Percentiles rank a stretch among this genome's conserved stretches.
Conservation (phyloP, 2,113 vertebrate species). For the Salvelinus sp. region DNA sequence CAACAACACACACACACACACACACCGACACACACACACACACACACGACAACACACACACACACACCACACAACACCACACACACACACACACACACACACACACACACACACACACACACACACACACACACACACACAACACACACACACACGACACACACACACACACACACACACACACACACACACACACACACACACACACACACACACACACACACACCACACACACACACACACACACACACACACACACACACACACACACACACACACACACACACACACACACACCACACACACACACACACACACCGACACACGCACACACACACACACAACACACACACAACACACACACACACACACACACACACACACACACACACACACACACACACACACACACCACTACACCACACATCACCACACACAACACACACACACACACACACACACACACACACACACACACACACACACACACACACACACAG, state of each 20-base stretch:
- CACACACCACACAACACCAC: neutral
- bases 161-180: slow-evolving; percentile 6
- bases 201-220: slow-evolving; percentile 1
- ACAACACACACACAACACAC: neutral
- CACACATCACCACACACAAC: neutral
- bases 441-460: slow-evolving; percentile 6
- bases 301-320: too few species aligned
- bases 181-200: neutral
- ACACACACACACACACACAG: slow-evolving; percentile 4
- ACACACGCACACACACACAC: neutral
- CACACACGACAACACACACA: neutral
- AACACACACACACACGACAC: too few species aligned
- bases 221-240: slow-evolving; percentile 32
- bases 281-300: too few species aligned
- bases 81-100: neutral
- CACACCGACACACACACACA: too few species aligned
- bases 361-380: neutral
- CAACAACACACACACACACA: too few species aligned
- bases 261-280: too few species aligned
- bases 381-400: neutral
- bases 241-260: neutral
- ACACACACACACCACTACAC: neutral
- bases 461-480: slow-evolving; percentile 2
- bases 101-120: neutral
- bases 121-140: slow-evolving; percentile 3